phyloP scores from a whole-genome alignment of 30 jellyfish, hydroid and myxozoan genomes.

The Cassiopea xamachana region DNA sequence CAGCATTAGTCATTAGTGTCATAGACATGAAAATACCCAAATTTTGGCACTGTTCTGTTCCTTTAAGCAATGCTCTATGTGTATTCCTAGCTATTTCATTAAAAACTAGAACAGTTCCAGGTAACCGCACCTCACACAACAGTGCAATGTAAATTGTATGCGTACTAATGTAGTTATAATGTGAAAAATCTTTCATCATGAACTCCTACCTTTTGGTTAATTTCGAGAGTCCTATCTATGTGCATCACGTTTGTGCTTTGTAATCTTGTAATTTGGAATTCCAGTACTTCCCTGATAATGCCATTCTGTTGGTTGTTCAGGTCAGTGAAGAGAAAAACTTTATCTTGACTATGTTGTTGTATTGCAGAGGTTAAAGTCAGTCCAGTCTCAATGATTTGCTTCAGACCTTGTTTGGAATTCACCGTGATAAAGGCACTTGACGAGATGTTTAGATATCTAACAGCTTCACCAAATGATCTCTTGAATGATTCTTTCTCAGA shows the following conservation, averaged over 20 bases:
- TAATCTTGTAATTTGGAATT: too few species aligned
- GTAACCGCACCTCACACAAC: too few species aligned
- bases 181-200: too few species aligned
- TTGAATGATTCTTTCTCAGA: not conserved
- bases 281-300: constrained; percentile 7
- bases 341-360: not conserved
- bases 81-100: too few species aligned
- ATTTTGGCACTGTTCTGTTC: too few species aligned
- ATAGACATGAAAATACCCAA: too few species aligned
- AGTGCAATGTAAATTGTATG: too few species aligned
- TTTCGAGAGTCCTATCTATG: not conserved
- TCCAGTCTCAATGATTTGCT: not conserved
- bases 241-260: not conserved
- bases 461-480: not conserved
- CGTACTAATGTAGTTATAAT: too few species aligned
- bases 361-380: not conserved
- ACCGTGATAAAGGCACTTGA: not conserved
- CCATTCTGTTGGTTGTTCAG: not conserved
- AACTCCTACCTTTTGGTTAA: not conserved
- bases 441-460: not conserved
- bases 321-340: not conserved
- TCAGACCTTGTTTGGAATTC: not conserved
- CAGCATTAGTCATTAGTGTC: too few species aligned
- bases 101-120: too few species aligned
- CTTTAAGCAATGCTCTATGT: too few species aligned